These are phyloP conservation scores for Peromyscus leucopus DNA, from an alignment of 2,113 vertebrate species.

Conservation along the genomic window DNA sequence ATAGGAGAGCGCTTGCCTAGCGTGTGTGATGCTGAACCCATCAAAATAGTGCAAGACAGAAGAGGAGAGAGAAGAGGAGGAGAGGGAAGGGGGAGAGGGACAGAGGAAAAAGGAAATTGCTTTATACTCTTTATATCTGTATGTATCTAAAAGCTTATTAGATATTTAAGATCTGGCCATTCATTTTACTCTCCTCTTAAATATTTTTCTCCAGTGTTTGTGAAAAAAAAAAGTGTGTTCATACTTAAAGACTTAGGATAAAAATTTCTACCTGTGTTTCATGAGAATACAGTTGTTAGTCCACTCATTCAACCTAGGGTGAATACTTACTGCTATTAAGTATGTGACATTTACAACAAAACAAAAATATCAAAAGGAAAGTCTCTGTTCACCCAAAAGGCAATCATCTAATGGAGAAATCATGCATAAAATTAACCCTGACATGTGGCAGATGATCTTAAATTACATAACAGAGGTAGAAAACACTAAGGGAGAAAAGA, in stretches of 20 bases:
- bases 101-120: neutral
- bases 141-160: neutral
- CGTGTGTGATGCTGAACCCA: neutral
- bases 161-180: neutral
- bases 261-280: constrained; percentile 20
- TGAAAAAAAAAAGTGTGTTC: constrained; percentile 5
- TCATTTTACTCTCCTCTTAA: constrained; percentile 15
- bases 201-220: constrained; percentile 51
- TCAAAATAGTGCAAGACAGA: neutral
- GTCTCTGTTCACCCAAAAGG: neutral
- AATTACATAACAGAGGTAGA: neutral
- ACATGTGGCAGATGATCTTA: neutral
- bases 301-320: constrained; percentile 15
- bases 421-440: neutral
- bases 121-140: neutral
- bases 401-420: neutral
- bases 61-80: neutral
- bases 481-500: constrained; percentile 10
- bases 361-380: constrained; percentile 7
- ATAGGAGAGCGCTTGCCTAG: neutral
- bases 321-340: neutral
- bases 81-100: neutral
- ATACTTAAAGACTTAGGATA: neutral
- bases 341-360: constrained; percentile 29
- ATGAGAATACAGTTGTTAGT: neutral